Evolutionary conservation across 2,888 invertebrate species (phyloP), one percentile per base, ranked within the genome.

Genomic region (Agrenia bidenticulata): DNA sequence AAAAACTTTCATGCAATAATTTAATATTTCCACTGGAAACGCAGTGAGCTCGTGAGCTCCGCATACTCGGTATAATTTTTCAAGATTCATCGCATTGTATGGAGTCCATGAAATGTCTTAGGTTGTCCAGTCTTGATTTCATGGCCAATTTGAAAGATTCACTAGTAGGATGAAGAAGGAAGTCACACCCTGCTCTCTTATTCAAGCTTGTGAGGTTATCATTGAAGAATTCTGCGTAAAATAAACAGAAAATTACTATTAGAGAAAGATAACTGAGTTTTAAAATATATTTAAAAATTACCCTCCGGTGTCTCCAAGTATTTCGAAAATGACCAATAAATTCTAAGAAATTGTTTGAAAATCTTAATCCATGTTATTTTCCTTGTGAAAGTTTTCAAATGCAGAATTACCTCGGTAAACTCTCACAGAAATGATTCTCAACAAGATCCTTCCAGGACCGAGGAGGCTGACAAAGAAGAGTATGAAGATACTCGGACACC

Each of bases 401-500:
- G n/a, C n/a, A 19, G 2, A 51, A 23, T 7, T 23, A 51, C 51
- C 51, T 19, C 9, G 5, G 24, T 7, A 51, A 24, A 51, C 23
- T 9, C 15, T 51, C 23, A 21, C 23, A 4, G 24, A 23, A 51
- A 24, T 51, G 51, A 19, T 19, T 23, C 23, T 23, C 51, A 19
- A 51, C 24, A 21, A 21, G 15, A 19, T 21, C 11, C 24, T 51
- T 51, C 51, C 51, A 51, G 5, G 7, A 19, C 5, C 5, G 2
- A 9, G 51, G 51, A 7, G 51, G 51, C 7, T 51, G 2, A 24
- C 51, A 51, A 21, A 51, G 21, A 4, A 23, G 2, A 15, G 51
- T 23, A 24, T 51, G 51, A 21, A 51, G 9, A 24, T 51, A 51
- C 51, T 51, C 51, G 5, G 51, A 23, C 4, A 51, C 7, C 23